Percentiles rank a stretch among this genome's conserved stretches.
phyloP scores from a whole-genome alignment of 2,888 invertebrate genomes.

The Epinotia demarniana region DNA sequence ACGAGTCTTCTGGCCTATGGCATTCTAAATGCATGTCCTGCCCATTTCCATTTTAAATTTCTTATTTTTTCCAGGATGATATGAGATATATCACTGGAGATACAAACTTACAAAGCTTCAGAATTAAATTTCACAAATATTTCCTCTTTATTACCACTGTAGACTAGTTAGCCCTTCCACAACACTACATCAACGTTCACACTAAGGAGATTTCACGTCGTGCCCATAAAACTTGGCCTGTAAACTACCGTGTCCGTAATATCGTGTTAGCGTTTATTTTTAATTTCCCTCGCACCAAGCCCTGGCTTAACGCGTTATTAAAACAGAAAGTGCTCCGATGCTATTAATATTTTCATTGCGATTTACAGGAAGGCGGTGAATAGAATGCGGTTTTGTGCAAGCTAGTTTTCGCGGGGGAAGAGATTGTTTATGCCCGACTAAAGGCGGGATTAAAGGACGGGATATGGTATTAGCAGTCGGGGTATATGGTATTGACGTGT shows the following conservation, averaged over 20 bases:
- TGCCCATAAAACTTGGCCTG: slow-evolving; percentile 30
- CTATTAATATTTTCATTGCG: slow-evolving; percentile 30
- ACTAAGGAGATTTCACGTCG: slow-evolving; percentile 37
- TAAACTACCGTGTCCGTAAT: slow-evolving; percentile 27
- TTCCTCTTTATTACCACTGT: neutral
- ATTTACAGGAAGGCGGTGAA: neutral
- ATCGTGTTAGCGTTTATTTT: slow-evolving; percentile 35
- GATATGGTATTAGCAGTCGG: too few relatives aligned
- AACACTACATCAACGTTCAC: slow-evolving; percentile 23
- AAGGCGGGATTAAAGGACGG: too few relatives aligned
- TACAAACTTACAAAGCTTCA: too few relatives aligned
- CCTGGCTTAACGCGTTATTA: slow-evolving; percentile 31
- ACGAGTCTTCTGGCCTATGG: too few relatives aligned
- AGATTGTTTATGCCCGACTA: too few relatives aligned
- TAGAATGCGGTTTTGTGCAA: neutral
- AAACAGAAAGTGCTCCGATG: slow-evolving; percentile 31
- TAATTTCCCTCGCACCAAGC: slow-evolving; percentile 35
- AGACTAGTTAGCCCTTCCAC: slow-evolving; percentile 6
- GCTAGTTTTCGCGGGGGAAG: neutral
- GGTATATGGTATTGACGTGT: too few relatives aligned
- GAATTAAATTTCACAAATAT: too few relatives aligned
- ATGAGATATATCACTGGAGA: too few relatives aligned
- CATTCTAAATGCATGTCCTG: too few relatives aligned
- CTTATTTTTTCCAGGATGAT: too few relatives aligned
- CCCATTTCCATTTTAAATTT: too few relatives aligned